Base-by-base conservation (phyloP, 2,113 vertebrate genomes). In the Scolopax mira region DNA sequence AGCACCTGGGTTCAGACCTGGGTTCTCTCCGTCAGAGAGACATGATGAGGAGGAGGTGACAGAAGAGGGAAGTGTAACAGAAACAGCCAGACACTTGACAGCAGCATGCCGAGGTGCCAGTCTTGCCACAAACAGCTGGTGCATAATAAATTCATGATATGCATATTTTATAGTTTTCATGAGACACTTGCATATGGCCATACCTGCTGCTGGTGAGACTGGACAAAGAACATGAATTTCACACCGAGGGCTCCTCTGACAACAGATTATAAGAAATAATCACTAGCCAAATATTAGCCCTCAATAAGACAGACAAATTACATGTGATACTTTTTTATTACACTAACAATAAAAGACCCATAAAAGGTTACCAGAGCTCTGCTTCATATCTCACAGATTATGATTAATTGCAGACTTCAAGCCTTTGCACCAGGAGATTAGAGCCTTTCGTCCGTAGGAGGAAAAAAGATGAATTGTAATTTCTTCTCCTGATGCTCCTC, bases 371-470 rank as follows among this genome's bases (percentile, higher is more conserved):
- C 24, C 41, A 81, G 61, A 69, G 13, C 44, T 92, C 85, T 88
- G 69, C n/a, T 71, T 89, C 28, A 0, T 58, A 55, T 74, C 46
- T 69, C 46, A 35, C 37, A 88, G 33, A 84, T 35, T 80, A 75
- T 58, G 44, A 93, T 94, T 93, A 89, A 96, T 79, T 91, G 91
- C 57, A 91, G 82, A 83, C 66, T 60, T 86, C 7, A 8, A 60
- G 84, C 24, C 49, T 91, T 73, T 37, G 57, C 28, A 79, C 35
- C 0, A 0, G 70, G 52, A 84, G 44, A 77, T 70, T 42, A 52
- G 69, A 93, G 64, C 64, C 46, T 91, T 92, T 72, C 0, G 0
- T 37, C 44, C 55, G 51, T 70, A 86, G 48, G 44, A 94, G 9
- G 71, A 75, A 67, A 93, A 85, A 75, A 75, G 30, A 80, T 49